A percentile compares a stretch with the other conserved stretches of the same genome.
Evolutionary conservation across 2,888 invertebrate species (phyloP).

Genomic region (Ectemnius continuus): DNA sequence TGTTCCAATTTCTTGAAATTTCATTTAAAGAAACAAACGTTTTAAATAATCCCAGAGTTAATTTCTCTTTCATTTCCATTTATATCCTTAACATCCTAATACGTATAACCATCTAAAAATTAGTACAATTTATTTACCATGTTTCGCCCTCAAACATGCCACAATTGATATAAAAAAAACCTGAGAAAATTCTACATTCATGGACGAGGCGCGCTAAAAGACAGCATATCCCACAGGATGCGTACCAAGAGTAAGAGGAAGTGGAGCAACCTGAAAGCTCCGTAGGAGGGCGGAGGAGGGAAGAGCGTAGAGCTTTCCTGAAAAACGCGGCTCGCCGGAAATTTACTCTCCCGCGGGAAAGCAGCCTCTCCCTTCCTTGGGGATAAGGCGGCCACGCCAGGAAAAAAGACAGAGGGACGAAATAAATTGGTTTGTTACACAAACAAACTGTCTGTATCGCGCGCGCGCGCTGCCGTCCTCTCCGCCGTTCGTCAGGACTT

Average conservation of each 20-base stretch:
- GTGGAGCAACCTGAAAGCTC: constrained; percentile 18
- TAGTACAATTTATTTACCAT: no score
- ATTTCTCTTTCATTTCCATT: no score
- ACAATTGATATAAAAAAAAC: no score
- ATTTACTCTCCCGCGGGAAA: constrained; percentile 52
- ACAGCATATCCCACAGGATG: neutral
- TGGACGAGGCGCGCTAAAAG: constrained; percentile 3
- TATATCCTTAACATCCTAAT: no score
- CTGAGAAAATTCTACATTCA: constrained; percentile 9
- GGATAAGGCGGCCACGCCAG: constrained; percentile 13
- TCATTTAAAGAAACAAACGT: no score
- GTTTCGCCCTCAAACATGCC: no score
- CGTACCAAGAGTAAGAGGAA: neutral
- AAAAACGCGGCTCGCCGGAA: constrained; percentile 47
- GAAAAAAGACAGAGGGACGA: constrained; percentile 27
- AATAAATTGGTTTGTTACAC: constrained; percentile 58
- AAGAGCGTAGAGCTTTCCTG: constrained; percentile 30
- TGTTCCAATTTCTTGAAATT: no score
- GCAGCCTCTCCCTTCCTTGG: constrained; percentile 15
- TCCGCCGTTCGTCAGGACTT: constrained; percentile 15
- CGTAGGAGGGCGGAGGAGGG: constrained; percentile 4
- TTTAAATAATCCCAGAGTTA: no score
- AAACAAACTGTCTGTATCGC: constrained; percentile 50
- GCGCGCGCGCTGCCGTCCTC: constrained; percentile 18
- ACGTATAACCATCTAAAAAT: no score